Conservation (phyloP, 1,140 invertebrate genomes). For the Pogonomyrmex barbatus region DNA sequence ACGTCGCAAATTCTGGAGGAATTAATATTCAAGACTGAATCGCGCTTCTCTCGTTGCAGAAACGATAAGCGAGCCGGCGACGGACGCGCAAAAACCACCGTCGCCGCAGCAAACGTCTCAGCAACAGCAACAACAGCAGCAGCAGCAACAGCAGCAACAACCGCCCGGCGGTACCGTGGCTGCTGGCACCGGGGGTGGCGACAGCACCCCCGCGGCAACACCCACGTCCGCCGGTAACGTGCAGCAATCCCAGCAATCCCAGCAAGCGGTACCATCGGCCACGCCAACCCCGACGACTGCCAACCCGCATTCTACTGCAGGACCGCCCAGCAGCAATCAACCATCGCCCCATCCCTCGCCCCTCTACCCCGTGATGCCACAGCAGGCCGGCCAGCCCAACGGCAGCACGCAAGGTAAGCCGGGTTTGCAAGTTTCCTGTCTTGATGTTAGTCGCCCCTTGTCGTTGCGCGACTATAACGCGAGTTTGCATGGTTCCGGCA, state of each 20-base stretch:
- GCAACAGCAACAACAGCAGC: conserved; percentile 79
- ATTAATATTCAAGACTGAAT: conserved; percentile 57
- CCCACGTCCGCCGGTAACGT: conserved; percentile 68
- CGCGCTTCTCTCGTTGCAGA: conserved; percentile 72
- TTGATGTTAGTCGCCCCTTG: neutral
- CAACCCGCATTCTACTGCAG: conserved; percentile 79
- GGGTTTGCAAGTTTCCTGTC: neutral
- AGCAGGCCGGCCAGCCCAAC: conserved; percentile 79
- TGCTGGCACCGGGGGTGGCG: conserved; percentile 45
- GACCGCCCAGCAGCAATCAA: conserved; percentile 85
- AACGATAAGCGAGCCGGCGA: conserved; percentile 77
- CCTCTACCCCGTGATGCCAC: conserved; percentile 83
- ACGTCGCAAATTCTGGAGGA: neutral
- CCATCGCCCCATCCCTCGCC: conserved; percentile 85
- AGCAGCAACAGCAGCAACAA: conserved; percentile 65
- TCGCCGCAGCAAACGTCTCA: conserved; percentile 80
- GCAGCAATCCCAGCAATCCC: conserved; percentile 77
- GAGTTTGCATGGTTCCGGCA: neutral
- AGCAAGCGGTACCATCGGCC: conserved; percentile 71
- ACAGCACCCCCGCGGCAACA: conserved; percentile 70
- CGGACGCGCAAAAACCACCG: conserved; percentile 79
- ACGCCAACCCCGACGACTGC: conserved; percentile 79
- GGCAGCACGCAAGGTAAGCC: conserved; percentile 84
- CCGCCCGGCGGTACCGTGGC: neutral
- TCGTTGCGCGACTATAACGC: neutral